These are phyloP conservation scores for Ectropis grisescens DNA, from an alignment of 1,140 invertebrate genomes.

Conservation along the genomic window DNA sequence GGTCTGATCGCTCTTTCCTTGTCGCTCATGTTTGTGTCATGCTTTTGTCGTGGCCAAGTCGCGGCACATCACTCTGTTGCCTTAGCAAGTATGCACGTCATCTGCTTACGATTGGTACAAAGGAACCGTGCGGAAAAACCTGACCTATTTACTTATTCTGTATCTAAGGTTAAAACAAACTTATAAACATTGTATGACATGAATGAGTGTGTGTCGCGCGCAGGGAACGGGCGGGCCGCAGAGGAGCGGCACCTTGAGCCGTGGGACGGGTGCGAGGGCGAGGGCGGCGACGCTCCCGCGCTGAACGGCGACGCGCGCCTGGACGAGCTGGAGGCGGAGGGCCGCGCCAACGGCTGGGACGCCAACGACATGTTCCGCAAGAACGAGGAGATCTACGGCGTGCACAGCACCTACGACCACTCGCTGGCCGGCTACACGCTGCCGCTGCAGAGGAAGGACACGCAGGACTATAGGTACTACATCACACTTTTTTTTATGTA, in stretches of 20 bases:
- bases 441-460: constrained; percentile 85
- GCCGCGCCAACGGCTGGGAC: constrained; percentile 92
- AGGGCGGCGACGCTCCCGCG: constrained; percentile 50
- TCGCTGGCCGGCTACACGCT: constrained; percentile 90
- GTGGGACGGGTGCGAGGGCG: constrained; percentile 82
- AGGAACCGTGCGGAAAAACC: too few relatives aligned
- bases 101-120: too few relatives aligned
- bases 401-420: constrained; percentile 89
- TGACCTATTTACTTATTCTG: too few relatives aligned
- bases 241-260: constrained; percentile 89
- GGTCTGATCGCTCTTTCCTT: too few relatives aligned
- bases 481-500: too few relatives aligned
- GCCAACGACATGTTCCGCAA: constrained; percentile 94
- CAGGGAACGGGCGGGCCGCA: constrained; percentile 57
- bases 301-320: constrained; percentile 69
- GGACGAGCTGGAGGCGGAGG: constrained; percentile 76
- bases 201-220: too few relatives aligned
- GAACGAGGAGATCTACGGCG: constrained; percentile 92
- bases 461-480: constrained; percentile 86
- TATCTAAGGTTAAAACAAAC: too few relatives aligned
- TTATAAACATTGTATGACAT: too few relatives aligned
- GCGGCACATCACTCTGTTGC: too few relatives aligned
- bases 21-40: too few relatives aligned
- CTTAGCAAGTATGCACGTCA: too few relatives aligned
- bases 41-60: too few relatives aligned